Evolutionary conservation across 1,140 invertebrate species (phyloP).

Genomic region (Brachionus paranguensis): DNA sequence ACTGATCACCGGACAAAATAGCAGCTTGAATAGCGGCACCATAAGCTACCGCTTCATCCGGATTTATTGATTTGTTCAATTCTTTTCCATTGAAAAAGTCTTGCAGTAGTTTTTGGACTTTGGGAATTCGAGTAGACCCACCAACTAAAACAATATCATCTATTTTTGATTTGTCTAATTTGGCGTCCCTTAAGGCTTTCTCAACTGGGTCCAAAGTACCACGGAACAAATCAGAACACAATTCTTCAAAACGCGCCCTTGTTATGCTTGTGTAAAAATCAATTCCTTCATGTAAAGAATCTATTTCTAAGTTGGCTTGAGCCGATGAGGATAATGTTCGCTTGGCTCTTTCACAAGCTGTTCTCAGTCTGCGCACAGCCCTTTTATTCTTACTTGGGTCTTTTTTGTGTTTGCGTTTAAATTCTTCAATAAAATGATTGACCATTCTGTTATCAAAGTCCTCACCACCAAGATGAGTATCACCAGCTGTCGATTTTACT

Average conservation of each 20-base stretch:
- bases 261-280: conserved; percentile 94
- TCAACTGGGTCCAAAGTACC: conserved; percentile 88
- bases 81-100: conserved; percentile 95
- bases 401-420: conserved; percentile 94
- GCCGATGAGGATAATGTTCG: conserved; percentile 86
- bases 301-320: conserved; percentile 69
- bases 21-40: conserved; percentile 73
- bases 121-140: conserved; percentile 96
- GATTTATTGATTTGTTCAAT: conserved; percentile 73
- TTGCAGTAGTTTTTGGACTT: conserved; percentile 86
- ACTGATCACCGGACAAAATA: conserved; percentile 87
- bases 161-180: conserved; percentile 81
- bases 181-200: conserved; percentile 84
- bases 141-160: conserved; percentile 94
- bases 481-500: conserved; percentile 90
- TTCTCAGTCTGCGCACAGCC: conserved; percentile 79
- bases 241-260: conserved; percentile 65
- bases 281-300: conserved; percentile 86
- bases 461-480: conserved; percentile 94
- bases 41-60: conserved; percentile 80
- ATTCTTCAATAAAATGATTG: conserved; percentile 89
- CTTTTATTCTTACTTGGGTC: conserved; percentile 82
- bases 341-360: conserved; percentile 90
- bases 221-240: conserved; percentile 81
- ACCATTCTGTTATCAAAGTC: conserved; percentile 95